Evolutionary conservation across 1,140 invertebrate species (phyloP), one percentile per base, ranked within the genome.

Genomic region (Drosophila elegans): DNA sequence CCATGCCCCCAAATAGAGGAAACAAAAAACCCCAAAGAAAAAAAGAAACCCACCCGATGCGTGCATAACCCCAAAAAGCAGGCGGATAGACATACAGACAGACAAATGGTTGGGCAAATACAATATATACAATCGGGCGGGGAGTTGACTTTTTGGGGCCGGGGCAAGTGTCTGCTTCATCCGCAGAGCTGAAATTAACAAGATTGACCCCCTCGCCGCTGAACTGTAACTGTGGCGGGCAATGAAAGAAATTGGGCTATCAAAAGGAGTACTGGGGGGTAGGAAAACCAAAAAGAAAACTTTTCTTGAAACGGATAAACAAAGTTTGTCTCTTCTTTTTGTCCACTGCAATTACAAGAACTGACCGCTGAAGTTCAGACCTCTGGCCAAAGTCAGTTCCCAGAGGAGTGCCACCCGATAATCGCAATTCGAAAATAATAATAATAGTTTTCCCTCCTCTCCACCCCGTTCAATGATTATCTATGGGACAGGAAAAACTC

Each of bases 371-470:
- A 32, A 46, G 21, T 32, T 55, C 21, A 2, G 32, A 7, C 0
- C 4, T 16, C 36, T n/a, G 10, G 10, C 3, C 27, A 3, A 11
- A 52, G 12, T 9, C 39, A 62, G 59, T 46, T 29, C 34, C 41
- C 60, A 29, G 27, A 42, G 53, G 42, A 59, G 10, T 25, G 41
- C 41, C 36, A 41, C 63, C 60, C 46, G 45, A 73, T 73, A 74
- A 89, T 67, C 62, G 71, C 84, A 89, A 90, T 89, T 89, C 53
- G 84, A 89, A 89, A 89, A 88, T 90, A 90, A 89, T 84, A 71
- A 89, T 89, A 88, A 82, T 71, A 72, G 67, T 71, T 81, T 72
- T 39, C 16, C 27, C 27, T 16, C 38, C 13, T 29, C 25, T 4
- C 6, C 57, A n/a, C 1, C 7, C 2, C 41, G 12, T 36, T 51